phyloP scores from a whole-genome alignment of 2,888 invertebrate species.

The Euproctis similis region DNA sequence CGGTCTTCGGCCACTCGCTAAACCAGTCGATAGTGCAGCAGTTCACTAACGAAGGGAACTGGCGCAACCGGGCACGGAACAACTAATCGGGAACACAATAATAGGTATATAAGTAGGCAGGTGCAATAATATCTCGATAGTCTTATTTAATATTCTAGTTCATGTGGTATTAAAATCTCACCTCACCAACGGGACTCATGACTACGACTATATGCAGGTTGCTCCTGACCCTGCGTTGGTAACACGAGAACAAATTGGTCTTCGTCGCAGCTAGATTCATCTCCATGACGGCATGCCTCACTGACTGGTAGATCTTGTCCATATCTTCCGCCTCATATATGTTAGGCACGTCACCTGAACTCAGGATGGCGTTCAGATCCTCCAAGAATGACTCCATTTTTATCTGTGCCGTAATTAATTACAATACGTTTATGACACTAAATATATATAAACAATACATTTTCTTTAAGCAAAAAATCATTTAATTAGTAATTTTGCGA shows the following conservation, averaged over 20 bases:
- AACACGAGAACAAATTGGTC: slow-evolving; percentile 89
- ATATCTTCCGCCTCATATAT: slow-evolving; percentile 89
- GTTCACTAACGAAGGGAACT: slow-evolving; percentile 93
- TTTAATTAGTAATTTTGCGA: too few relatives aligned
- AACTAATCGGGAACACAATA: slow-evolving; percentile 36
- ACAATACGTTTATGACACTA: too few relatives aligned
- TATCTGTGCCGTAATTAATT: slow-evolving; percentile 75
- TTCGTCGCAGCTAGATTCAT: slow-evolving; percentile 84
- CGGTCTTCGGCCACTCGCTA: slow-evolving; percentile 90
- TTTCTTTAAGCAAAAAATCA: too few relatives aligned
- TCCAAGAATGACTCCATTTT: slow-evolving; percentile 92
- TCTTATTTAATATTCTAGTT: too few relatives aligned
- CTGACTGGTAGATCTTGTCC: slow-evolving; percentile 82
- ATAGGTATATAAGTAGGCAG: too few relatives aligned
- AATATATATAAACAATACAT: too few relatives aligned
- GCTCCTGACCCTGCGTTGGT: slow-evolving; percentile 84
- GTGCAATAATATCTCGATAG: too few relatives aligned
- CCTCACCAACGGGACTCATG: slow-evolving; percentile 87
- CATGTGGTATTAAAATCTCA: too few relatives aligned
- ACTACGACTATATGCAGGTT: slow-evolving; percentile 88
- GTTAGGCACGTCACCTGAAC: slow-evolving; percentile 93
- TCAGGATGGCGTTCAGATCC: slow-evolving; percentile 90
- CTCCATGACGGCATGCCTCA: slow-evolving; percentile 85
- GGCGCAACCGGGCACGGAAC: slow-evolving; percentile 85
- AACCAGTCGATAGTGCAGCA: slow-evolving; percentile 97